Percentiles rank a stretch among this genome's conserved stretches.
phyloP scores from a whole-genome alignment of 2,797 vertebrate species.

The Mormyrus proboscirostris region DNA sequence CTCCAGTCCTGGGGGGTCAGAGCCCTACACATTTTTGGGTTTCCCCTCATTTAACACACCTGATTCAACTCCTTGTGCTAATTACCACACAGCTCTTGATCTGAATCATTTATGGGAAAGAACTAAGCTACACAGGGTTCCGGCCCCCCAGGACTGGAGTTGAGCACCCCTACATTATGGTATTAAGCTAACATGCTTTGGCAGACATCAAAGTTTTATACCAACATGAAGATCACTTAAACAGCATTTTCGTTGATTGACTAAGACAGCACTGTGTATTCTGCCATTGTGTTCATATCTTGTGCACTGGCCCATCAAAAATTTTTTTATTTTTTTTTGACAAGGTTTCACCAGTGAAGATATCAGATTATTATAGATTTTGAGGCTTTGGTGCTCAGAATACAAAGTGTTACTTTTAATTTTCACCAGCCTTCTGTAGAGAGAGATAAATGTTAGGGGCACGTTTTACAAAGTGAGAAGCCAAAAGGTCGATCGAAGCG shows the following conservation, averaged over 20 bases:
- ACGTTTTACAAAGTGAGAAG: background rate
- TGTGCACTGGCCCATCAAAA: background rate
- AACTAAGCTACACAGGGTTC: too few species aligned
- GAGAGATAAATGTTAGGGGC: background rate
- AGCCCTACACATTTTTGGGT: too few species aligned
- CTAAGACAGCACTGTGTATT: background rate
- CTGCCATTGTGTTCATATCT: background rate
- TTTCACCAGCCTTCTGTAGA: background rate
- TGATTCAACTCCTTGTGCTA: too few species aligned
- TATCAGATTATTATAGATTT: background rate
- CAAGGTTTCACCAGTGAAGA: background rate
- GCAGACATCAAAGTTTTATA: background rate
- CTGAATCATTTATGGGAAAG: too few species aligned
- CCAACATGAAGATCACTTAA: background rate
- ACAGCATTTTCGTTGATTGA: background rate
- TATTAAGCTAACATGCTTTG: background rate
- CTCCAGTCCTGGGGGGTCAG: too few species aligned
- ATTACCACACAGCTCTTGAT: too few species aligned
- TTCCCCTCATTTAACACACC: too few species aligned
- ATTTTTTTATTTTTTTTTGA: background rate
- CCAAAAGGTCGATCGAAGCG: background rate
- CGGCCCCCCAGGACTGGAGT: too few species aligned
- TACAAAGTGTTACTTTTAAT: background rate
- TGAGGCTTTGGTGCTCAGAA: background rate
- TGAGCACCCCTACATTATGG: background rate